phyloP scores from a whole-genome alignment of 1,140 invertebrate genomes.

The Hycleus cichorii region DNA sequence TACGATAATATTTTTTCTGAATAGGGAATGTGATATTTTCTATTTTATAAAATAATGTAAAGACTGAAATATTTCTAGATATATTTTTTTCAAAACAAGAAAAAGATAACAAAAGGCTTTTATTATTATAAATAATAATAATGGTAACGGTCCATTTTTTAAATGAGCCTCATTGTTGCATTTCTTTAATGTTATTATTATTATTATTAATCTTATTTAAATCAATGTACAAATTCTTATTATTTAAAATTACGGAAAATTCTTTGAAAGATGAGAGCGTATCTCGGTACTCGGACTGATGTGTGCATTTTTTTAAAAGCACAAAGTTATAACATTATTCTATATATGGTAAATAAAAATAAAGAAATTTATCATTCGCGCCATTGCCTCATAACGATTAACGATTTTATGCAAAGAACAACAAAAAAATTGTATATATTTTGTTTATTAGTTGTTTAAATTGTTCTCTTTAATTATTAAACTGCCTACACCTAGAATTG shows the following conservation, averaged over 20 bases:
- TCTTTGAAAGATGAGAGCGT: conserved; percentile 17
- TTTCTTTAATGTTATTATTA: conserved; percentile 11
- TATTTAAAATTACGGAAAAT: conserved; percentile 1
- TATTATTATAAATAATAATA: background rate
- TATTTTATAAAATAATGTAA: conserved; percentile 19
- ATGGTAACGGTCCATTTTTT: conserved; percentile 7
- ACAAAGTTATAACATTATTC: conserved; percentile 39
- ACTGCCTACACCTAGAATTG: conserved; percentile 20
- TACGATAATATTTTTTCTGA: conserved; percentile 15
- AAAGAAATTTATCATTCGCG: conserved; percentile 35
- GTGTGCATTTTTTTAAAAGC: conserved; percentile 21
- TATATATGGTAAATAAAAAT: conserved; percentile 3
- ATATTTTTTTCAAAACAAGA: conserved; percentile 31
- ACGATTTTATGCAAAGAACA: conserved; percentile 25
- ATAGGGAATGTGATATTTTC: conserved; percentile 40
- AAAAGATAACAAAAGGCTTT: too few relatives aligned
- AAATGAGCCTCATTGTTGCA: conserved; percentile 9
- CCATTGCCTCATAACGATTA: conserved; percentile 37
- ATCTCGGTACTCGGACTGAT: conserved; percentile 34
- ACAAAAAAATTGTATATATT: conserved; percentile 23
- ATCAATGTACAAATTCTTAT: background rate
- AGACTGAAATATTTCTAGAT: conserved; percentile 40
- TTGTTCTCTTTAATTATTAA: conserved; percentile 11
- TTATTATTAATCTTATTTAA: background rate
- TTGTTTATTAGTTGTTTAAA: conserved; percentile 9